Evolutionary conservation across 2,113 vertebrate species (phyloP).

Genomic region (Mustela lutreola): DNA sequence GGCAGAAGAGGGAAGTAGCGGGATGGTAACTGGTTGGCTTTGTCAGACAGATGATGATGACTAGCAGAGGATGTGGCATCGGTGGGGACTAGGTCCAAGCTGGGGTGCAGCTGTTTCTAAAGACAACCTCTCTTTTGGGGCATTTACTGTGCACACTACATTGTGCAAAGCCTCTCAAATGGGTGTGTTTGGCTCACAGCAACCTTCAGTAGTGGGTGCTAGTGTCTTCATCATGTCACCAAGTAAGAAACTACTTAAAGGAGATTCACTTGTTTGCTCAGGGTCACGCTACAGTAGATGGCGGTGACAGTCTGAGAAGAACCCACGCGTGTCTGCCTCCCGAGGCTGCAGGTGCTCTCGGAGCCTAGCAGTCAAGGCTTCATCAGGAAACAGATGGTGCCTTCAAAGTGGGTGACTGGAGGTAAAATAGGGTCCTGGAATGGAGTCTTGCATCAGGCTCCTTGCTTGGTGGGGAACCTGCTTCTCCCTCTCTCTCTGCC

Average conservation of each 20-base stretch:
- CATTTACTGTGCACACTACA: neutral
- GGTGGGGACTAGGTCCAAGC: neutral
- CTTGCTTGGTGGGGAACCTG: too few species aligned
- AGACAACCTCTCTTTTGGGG: neutral
- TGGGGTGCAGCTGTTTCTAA: neutral
- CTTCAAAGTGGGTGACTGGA: neutral
- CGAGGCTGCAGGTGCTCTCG: neutral
- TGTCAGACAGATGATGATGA: too few species aligned
- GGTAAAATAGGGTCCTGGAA: neutral
- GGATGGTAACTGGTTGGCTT: neutral
- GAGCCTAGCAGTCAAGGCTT: neutral
- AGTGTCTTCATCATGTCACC: neutral
- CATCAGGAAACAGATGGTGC: neutral
- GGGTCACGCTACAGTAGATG: neutral
- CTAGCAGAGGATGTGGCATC: rapidly evolving
- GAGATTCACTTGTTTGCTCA: neutral
- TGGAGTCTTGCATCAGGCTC: too few species aligned
- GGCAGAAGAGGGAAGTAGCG: neutral
- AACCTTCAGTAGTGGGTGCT: neutral
- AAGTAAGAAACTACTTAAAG: neutral
- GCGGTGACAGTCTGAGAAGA: neutral
- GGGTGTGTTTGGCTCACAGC: neutral
- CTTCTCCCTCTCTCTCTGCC: too few species aligned
- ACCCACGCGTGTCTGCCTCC: neutral
- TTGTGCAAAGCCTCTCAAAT: neutral